Conservation (phyloP, 2,113 vertebrate species). For the Carollia perspicillata region DNA sequence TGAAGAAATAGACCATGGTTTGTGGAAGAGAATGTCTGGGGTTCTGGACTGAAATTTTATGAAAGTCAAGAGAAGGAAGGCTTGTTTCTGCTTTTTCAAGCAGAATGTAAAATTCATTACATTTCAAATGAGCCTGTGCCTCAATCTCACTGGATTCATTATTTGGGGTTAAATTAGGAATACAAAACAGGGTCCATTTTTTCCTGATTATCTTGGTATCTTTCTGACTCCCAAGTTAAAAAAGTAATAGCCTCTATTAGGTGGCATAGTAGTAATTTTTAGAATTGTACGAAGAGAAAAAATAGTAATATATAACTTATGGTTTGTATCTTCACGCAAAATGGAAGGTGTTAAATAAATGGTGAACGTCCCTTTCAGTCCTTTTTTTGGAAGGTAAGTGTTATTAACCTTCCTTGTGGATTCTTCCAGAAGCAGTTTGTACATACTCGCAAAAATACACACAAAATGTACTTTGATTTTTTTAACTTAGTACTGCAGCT, state of each 20-base stretch:
- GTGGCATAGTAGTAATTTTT: not conserved
- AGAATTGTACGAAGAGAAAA: not conserved
- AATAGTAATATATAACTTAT: not conserved
- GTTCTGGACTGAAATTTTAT: not conserved
- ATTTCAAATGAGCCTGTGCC: not conserved
- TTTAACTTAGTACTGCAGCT: not conserved
- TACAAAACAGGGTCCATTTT: not conserved
- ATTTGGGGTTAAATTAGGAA: not conserved
- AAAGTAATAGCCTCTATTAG: not conserved
- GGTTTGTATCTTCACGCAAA: not conserved
- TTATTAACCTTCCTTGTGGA: not conserved
- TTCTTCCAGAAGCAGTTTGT: not conserved
- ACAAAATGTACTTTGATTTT: not conserved
- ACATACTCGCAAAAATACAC: too few relatives aligned
- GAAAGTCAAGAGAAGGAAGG: not conserved
- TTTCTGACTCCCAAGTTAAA: not conserved
- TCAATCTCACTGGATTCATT: not conserved
- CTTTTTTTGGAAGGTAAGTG: not conserved
- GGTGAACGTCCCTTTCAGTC: too few relatives aligned
- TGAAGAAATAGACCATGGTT: not conserved
- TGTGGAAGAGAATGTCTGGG: not conserved
- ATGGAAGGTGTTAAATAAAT: not conserved
- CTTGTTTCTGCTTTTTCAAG: not conserved
- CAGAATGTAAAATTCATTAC: not conserved
- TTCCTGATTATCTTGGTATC: not conserved